phyloP scores from a whole-genome alignment of 2,797 vertebrate genomes.

The Hippopotamyrus pictus region DNA sequence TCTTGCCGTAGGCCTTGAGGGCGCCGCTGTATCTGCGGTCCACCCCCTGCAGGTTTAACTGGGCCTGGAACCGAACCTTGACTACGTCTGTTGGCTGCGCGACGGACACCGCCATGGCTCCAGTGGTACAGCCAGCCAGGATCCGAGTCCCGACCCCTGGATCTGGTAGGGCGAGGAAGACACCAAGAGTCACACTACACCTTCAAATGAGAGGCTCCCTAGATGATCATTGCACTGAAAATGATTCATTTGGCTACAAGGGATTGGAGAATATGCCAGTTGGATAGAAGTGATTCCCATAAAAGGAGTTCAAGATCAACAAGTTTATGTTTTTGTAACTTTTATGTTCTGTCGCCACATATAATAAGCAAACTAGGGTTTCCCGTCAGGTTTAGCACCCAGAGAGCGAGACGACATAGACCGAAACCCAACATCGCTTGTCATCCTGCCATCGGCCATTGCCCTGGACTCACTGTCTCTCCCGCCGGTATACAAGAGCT shows the following conservation, averaged over 20 bases:
- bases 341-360: background rate
- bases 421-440: background rate
- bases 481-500: conserved; percentile 69
- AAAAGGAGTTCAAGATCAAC: background rate
- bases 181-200: background rate
- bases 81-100: conserved; percentile 83
- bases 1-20: conserved; percentile 76
- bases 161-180: conserved; percentile 45
- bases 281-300: background rate
- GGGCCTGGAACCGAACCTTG: conserved; percentile 80
- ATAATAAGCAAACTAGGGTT: background rate
- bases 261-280: background rate
- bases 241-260: background rate
- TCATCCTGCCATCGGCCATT: background rate
- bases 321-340: background rate
- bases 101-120: conserved; percentile 72
- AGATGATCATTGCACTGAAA: background rate
- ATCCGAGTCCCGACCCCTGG: conserved; percentile 62
- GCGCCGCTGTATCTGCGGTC: conserved; percentile 75
- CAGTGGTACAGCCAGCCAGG: conserved; percentile 75
- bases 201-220: background rate
- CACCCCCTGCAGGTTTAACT: conserved; percentile 66
- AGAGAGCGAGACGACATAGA: background rate
- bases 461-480: conserved; percentile 62
- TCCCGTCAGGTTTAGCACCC: background rate